Percentiles rank a stretch among this genome's conserved stretches.
Conservation (phyloP, 2,888 invertebrate species). For the Callosobruchus maculatus region DNA sequence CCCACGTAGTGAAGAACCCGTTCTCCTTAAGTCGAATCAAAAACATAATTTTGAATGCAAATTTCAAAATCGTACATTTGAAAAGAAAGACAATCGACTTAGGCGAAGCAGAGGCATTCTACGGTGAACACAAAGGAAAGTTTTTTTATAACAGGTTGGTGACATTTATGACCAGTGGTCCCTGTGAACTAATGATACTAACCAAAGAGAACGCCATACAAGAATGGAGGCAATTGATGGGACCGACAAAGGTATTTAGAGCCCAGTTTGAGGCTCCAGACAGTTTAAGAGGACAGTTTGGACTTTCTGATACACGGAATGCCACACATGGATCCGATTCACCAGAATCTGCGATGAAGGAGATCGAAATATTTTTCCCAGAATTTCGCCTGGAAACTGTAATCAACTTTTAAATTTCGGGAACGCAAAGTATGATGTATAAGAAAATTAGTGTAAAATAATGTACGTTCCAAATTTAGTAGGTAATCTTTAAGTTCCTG, state of each 20-base stretch:
- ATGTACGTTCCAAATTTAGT: too few species aligned
- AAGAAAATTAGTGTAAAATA: too few species aligned
- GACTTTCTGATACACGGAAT: conserved; percentile 91
- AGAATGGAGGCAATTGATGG: conserved; percentile 80
- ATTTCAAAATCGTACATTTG: conserved; percentile 71
- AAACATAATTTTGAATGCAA: conserved; percentile 60
- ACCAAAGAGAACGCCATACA: conserved; percentile 71
- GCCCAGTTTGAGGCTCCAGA: conserved; percentile 75
- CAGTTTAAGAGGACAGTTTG: conserved; percentile 78
- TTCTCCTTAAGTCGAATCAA: conserved; percentile 66
- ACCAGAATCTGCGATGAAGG: conserved; percentile 65
- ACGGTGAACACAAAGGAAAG: conserved; percentile 75
- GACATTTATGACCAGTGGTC: conserved; percentile 85
- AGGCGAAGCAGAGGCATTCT: conserved; percentile 70
- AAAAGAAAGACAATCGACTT: conserved; percentile 61
- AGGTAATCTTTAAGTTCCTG: too few species aligned
- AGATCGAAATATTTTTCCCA: conserved; percentile 83
- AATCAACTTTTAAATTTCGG: neutral
- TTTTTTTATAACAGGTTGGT: conserved; percentile 81
- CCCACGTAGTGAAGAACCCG: conserved; percentile 77
- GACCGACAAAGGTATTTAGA: conserved; percentile 84
- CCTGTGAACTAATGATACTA: conserved; percentile 76
- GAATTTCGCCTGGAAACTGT: conserved; percentile 55
- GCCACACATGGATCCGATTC: conserved; percentile 93
- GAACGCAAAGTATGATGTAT: too few species aligned